A percentile compares a stretch with the other conserved stretches of the same genome.
These are phyloP conservation scores for Clinocottus analis DNA, from an alignment of 2,113 vertebrate genomes.

Conservation along the genomic window DNA sequence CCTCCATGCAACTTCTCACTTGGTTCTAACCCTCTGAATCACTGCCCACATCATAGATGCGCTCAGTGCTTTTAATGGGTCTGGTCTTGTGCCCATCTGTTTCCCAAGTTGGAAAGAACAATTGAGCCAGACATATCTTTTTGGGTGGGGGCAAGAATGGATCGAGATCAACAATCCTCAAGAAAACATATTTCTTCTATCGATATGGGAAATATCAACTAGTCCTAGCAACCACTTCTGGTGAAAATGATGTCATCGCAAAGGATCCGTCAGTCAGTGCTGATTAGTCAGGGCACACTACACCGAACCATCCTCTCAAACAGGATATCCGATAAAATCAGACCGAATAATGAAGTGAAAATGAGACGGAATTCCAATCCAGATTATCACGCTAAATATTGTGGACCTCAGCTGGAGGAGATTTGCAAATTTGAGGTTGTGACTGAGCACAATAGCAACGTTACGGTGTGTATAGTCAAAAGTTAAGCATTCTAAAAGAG, in stretches of 20 bases:
- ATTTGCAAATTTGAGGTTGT: conserved; percentile 4
- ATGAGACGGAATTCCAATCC: background rate
- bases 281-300: background rate
- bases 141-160: background rate
- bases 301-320: background rate
- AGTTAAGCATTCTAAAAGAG: background rate
- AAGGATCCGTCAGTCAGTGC: background rate
- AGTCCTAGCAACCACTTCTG: background rate
- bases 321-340: background rate
- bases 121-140: background rate
- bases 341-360: conserved; percentile 7
- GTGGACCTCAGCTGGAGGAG: conserved; percentile 27
- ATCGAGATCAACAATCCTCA: background rate
- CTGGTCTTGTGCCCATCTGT: background rate
- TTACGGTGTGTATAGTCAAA: conserved; percentile 3
- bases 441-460: background rate
- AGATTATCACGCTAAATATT: conserved; percentile 14
- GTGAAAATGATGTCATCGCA: background rate
- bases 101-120: background rate
- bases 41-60: background rate
- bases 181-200: background rate
- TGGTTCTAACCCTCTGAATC: background rate
- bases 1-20: background rate
- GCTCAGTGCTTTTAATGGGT: background rate
- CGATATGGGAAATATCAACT: background rate